Percentiles rank a stretch among this genome's conserved stretches.
phyloP scores from a whole-genome alignment of 2,888 invertebrate genomes.

The Lathronympha strigana region DNA sequence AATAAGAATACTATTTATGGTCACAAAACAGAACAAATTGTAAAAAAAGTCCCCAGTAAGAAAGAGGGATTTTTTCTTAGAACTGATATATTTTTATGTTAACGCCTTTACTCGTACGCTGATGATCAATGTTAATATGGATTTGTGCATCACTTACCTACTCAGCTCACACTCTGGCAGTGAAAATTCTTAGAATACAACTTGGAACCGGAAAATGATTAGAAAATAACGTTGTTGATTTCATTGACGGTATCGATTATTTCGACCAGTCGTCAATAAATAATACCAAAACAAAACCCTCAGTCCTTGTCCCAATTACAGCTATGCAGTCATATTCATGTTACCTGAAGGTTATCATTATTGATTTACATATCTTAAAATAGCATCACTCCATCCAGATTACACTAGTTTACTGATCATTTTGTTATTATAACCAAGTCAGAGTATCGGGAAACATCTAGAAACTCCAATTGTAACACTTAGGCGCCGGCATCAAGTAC shows the following conservation, averaged over 20 bases:
- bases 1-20: not conserved
- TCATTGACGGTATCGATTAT: conserved; percentile 20
- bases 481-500: conserved; percentile 8
- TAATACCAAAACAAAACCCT: conserved; percentile 24
- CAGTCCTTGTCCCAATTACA: conserved; percentile 57
- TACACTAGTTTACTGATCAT: conserved; percentile 15
- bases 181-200: conserved; percentile 15
- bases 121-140: conserved; percentile 9
- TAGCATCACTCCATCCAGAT: conserved; percentile 2
- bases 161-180: too few species aligned
- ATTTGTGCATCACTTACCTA: not conserved
- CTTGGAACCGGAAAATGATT: not conserved
- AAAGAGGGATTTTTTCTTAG: too few species aligned
- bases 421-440: conserved; percentile 23
- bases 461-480: conserved; percentile 29
- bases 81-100: too few species aligned
- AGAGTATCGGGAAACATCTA: conserved; percentile 29
- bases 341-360: conserved; percentile 36
- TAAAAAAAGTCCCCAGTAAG: not conserved
- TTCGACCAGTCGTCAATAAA: conserved; percentile 24
- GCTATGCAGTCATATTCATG: conserved; percentile 31
- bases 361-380: conserved; percentile 38
- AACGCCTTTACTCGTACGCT: too few species aligned
- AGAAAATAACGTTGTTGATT: not conserved
- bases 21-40: too few species aligned